Evolutionary conservation across 2,797 vertebrate genomes (phyloP).

Genomic region (Enteromius argenteus): DNA sequence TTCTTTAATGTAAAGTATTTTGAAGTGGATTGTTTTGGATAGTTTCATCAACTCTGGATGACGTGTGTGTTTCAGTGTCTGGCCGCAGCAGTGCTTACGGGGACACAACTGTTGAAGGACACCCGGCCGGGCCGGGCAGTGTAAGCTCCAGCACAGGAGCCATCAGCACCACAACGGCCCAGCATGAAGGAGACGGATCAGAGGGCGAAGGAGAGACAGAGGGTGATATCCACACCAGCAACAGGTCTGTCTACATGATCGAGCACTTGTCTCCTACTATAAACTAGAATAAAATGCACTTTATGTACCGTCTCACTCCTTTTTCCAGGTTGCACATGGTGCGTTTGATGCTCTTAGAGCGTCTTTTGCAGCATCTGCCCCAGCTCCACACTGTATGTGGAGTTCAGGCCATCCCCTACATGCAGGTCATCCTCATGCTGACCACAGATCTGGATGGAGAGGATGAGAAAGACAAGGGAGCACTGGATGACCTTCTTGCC

Average conservation of each 20-base stretch:
- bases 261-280: neutral
- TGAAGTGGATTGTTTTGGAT: neutral
- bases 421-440: conserved; percentile 99
- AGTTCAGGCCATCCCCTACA: conserved; percentile 96
- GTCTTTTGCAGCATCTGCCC: conserved; percentile 91
- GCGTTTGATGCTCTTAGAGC: conserved; percentile 94
- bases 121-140: conserved; percentile 93
- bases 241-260: conserved; percentile 80
- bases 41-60: neutral
- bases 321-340: conserved; percentile 94
- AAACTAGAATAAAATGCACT: neutral
- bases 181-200: conserved; percentile 97
- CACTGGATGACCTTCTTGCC: conserved; percentile 92
- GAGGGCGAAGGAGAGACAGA: conserved; percentile 94
- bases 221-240: conserved; percentile 94
- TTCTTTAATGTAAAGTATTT: neutral
- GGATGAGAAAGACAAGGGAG: conserved; percentile 98
- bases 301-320: neutral
- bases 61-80: conserved; percentile 81
- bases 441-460: conserved; percentile 97
- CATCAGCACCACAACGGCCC: conserved; percentile 95
- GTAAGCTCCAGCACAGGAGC: conserved; percentile 97
- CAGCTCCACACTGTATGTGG: conserved; percentile 94
- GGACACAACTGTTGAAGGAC: conserved; percentile 91
- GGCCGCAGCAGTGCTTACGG: conserved; percentile 97